Base-by-base conservation (phyloP, 2,888 invertebrate genomes). In the Pardosa pseudoannulata region DNA sequence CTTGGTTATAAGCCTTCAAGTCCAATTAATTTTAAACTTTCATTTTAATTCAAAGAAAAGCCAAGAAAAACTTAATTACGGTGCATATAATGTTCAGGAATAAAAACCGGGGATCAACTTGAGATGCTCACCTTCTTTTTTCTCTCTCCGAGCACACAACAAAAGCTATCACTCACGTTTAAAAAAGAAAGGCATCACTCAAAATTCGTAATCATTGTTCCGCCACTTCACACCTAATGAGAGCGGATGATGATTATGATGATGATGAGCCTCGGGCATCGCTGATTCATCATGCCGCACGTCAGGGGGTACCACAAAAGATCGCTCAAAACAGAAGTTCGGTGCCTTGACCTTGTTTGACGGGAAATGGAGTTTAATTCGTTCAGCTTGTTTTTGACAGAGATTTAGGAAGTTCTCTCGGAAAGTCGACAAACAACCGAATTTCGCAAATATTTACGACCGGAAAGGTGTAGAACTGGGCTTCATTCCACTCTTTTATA, bases 161-260 rank as follows among this genome's bases (percentile, higher is more conserved):
- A 56, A 56, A 56, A 56, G 56, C 56, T 2, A 56, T 56, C 56
- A 19, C 23, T 23, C 13, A 16, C 23, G n/a, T 23, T 23, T 3
- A 11, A 56, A 56, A 23, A 56, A 56, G 23, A 56, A 56, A 23
- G 23, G 56, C 23, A 56, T 56, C 56, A 56, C 56, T 56, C 56
- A 56, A 56, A 56, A 56, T 56, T 56, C 56, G 56, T 56, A 56
- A 56, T 56, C 56, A 56, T 56, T 56, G 56, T 56, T 56, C 56
- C 56, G 56, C 56, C 56, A 23, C 56, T 56, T 56, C 56, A 56
- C 56, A 56, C 56, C 56, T 56, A 56, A 56, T 56, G 56, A 56
- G 56, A 56, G 56, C 56, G 56, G 56, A 56, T 56, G 56, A 56
- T 56, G 56, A 56, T 56, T 56, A 56, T 56, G 56, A 56, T 56